A percentile compares a stretch with the other conserved stretches of the same genome.
Evolutionary conservation across 2,888 invertebrate genomes (phyloP).

Genomic region (Megaustenia siamemsis): DNA sequence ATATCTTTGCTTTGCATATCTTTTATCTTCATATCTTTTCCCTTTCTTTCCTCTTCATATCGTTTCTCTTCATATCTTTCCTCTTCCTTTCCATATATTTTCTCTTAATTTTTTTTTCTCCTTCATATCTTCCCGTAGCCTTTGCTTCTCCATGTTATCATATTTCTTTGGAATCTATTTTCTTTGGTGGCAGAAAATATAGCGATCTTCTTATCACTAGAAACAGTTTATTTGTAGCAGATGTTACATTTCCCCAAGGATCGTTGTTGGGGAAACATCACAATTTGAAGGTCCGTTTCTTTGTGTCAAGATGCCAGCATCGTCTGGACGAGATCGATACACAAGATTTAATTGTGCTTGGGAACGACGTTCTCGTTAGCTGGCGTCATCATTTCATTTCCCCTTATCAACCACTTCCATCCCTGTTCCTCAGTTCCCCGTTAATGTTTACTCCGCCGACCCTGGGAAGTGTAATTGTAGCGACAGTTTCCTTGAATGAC

Average conservation of each 20-base stretch:
- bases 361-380: neutral
- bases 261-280: neutral
- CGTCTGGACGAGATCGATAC: constrained; percentile 10
- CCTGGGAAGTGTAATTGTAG: constrained; percentile 36
- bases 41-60: too few relatives aligned
- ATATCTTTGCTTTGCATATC: too few relatives aligned
- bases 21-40: too few relatives aligned
- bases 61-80: too few relatives aligned
- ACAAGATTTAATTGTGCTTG: constrained; percentile 37
- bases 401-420: neutral
- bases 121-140: neutral
- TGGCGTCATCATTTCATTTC: neutral
- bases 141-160: neutral
- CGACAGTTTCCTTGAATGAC: constrained; percentile 11
- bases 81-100: too few relatives aligned
- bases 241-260: neutral
- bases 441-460: constrained; percentile 37
- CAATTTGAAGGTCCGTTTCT: neutral
- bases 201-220: too few relatives aligned
- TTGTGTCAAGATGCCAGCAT: constrained; percentile 11
- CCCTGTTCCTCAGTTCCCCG: constrained; percentile 31
- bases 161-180: neutral
- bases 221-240: neutral
- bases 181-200: too few relatives aligned
- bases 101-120: too few relatives aligned